Evolutionary conservation across 2,888 invertebrate species (phyloP).

Genomic region (Harmothoe impar): DNA sequence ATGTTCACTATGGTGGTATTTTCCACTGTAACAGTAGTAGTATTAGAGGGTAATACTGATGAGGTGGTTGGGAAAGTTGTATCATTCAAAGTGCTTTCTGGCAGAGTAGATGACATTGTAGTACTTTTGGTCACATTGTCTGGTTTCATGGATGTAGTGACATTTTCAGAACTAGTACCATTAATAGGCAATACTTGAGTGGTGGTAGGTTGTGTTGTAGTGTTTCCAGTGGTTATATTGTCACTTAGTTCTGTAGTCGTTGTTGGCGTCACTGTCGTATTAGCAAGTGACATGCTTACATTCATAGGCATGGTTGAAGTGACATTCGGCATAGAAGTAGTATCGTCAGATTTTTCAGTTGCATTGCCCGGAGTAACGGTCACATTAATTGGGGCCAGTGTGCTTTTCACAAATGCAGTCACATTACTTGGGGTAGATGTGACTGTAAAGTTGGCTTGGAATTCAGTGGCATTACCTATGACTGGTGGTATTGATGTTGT

Average conservation of each 20-base stretch:
- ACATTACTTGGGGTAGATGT: background rate
- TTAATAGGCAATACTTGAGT: background rate
- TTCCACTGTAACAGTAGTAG: no score
- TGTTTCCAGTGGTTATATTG: background rate
- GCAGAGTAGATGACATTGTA: no score
- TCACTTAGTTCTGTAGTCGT: background rate
- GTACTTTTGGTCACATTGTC: no score
- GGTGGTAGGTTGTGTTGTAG: background rate
- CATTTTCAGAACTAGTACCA: background rate
- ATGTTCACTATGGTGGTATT: no score
- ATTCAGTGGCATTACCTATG: background rate
- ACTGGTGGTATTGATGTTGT: background rate
- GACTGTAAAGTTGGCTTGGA: background rate
- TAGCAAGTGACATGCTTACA: background rate
- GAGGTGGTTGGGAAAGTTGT: no score
- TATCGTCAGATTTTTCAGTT: background rate
- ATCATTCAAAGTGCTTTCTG: no score
- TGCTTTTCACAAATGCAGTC: background rate
- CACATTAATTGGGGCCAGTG: no score
- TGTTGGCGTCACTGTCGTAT: background rate
- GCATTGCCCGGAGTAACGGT: background rate
- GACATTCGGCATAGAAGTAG: background rate
- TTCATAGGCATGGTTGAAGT: conserved; percentile 1
- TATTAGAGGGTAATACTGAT: no score
- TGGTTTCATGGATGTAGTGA: no score